Base-by-base conservation (phyloP, 1,140 invertebrate species). In the Oedothorax gibbosus region DNA sequence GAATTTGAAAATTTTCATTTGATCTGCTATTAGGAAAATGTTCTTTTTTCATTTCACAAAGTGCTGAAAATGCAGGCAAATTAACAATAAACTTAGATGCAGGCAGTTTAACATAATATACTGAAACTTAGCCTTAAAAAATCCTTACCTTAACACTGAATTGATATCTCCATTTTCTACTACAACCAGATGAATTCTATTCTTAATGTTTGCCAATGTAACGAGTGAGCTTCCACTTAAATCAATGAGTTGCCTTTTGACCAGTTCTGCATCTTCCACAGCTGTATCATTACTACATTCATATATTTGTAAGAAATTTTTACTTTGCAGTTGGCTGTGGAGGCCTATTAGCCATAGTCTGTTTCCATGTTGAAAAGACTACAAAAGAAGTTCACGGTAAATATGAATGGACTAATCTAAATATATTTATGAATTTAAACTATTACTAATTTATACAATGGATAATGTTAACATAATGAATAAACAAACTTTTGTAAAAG, bases 301-400 rank as follows among this genome's bases (percentile, higher is more conserved):
- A 72, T 72, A 56, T 7, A 73, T 20, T 21, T 49, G 14, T 11
- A 73, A 54, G 20, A 53, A 54, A 54, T 73, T 50, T 11, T 18
- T 20, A 56, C 8, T 10, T 35, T 73, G 51, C 10, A 11, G 0
- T 8, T 18, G 11, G 35, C 20, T 73, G 53, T 54, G 18, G 7
- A 73, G 35, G 35, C 15, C n/a, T 21, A 73, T 18, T 73, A 73
- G n/a, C n/a, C 51, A 73, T 56, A 73, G 20, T 10, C 15, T 18
- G 56, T 73, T 53, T 18, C 50, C 50, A 12, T 73, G n/a, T 54
- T 56, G 50, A 73, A 73, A 73, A 73, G 12, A 50, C 71, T 73
- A 49, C 4, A 56, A 54, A 56, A 49, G 9, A 56, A 35, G 35
- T 64, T 18, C n/a, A 64, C 2, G 20, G 20, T 12, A 64, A 9